Percentiles rank a stretch among this genome's conserved stretches.
These are phyloP conservation scores for Philantomba maxwellii DNA, from an alignment of 2,113 vertebrate genomes.

Conservation along the genomic window DNA sequence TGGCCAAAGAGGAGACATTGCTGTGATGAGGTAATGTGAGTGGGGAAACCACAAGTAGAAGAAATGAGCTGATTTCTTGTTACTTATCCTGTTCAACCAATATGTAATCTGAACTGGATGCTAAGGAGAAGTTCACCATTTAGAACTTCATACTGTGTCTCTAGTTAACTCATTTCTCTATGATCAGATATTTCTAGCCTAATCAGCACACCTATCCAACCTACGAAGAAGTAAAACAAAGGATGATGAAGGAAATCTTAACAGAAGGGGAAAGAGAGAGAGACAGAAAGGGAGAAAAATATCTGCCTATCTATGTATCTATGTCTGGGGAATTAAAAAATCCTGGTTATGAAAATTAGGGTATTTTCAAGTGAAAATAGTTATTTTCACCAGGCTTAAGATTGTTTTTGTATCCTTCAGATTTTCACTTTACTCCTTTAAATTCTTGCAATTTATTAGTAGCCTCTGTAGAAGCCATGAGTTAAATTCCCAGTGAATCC, in stretches of 20 bases:
- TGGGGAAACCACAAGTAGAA: background rate
- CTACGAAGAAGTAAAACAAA: background rate
- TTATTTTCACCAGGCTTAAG: background rate
- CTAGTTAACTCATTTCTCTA: background rate
- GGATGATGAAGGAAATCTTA: background rate
- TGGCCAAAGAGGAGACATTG: background rate
- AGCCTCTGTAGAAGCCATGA: background rate
- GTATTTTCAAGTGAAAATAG: background rate
- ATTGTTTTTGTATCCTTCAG: background rate
- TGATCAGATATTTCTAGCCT: background rate
- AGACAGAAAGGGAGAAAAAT: background rate
- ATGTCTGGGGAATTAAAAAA: background rate
- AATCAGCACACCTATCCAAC: background rate
- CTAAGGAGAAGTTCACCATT: background rate
- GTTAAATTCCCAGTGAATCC: background rate
- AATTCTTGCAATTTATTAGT: background rate
- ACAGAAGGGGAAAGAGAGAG: background rate
- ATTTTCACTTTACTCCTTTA: background rate
- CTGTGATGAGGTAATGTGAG: conserved; percentile 21
- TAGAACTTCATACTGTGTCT: background rate
- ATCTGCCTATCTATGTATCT: background rate
- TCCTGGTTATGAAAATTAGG: background rate
- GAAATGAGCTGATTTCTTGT: background rate
- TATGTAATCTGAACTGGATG: background rate
- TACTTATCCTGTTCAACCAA: background rate